Evolutionary conservation across 2,888 invertebrate species (phyloP), one percentile per base, ranked within the genome.

Genomic region (Lasioglossum calceatum): DNA sequence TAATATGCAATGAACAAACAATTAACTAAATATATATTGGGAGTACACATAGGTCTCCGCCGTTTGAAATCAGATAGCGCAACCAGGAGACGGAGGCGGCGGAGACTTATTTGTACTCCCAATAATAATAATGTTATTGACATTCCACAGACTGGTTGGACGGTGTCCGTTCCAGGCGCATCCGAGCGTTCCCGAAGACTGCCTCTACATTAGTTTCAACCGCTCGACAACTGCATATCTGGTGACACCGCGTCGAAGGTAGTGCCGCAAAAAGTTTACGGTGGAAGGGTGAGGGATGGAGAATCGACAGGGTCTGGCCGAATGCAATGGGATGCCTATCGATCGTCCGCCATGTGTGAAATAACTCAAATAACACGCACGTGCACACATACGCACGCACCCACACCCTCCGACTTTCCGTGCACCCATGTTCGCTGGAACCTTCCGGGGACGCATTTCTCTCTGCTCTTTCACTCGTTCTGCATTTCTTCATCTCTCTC

Each of bases 331-430:
- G 90, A 92, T 89, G 89, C 86, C 88, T 91, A 93, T 93, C 92
- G 93, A 93, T 93, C 92, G 89, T 79, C 82, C 87, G 85, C 82
- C 91, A 88, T 91, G 92, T 91, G 91, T 88, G 92, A 92, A 92
- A 93, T 93, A 92, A 91, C 89, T 92, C 88, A 88, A 90, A 92
- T 92, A 91, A 91, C 90, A 67, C 84, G 76, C 78, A 84, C 87
- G 77, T 64, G 58, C 44, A 77, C 81, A 79, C 77, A 64, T 74
- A 76, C 85, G 77, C 83, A 73, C 77, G 39, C 58, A 71, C 64
- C 32, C 76, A 73, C 82, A 78, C 79, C 81, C 81, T 78, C 16
- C 64, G 27, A 14, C 14, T 27, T 16, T 27, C 14, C 27, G 27
- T 16, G 27, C 61, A 12, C 14, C 27, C n/a, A 36, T 36, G 67